Conservation (phyloP, 2,797 vertebrate genomes). For the Coendou prehensilis region DNA sequence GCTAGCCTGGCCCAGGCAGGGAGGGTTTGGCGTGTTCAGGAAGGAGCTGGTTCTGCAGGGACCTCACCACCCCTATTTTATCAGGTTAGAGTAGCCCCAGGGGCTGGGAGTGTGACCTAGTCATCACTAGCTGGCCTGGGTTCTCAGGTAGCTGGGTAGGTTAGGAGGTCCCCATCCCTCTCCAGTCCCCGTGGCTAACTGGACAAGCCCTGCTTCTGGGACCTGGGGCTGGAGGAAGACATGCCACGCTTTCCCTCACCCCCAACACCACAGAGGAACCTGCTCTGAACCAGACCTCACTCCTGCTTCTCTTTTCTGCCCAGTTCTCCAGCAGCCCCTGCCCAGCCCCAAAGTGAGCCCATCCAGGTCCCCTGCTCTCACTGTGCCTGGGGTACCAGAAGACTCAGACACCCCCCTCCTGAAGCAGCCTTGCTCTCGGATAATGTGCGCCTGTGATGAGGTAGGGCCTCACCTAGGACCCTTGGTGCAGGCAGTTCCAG, state of each 20-base stretch:
- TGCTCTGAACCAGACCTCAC: background rate
- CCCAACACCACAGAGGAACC: background rate
- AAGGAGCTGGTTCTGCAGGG: background rate
- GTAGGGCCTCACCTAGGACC: background rate
- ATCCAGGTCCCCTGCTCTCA: background rate
- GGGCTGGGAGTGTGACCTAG: background rate
- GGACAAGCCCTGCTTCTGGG: background rate
- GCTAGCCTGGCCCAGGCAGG: background rate
- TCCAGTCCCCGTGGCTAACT: background rate
- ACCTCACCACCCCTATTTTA: background rate
- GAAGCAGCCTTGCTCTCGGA: background rate
- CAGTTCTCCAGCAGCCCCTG: background rate
- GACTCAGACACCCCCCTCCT: background rate
- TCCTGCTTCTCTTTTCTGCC: background rate
- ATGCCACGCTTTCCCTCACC: rapidly evolving
- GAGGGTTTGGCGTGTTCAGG: background rate
- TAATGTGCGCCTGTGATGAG: background rate
- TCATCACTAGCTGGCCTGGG: background rate
- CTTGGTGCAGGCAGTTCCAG: background rate
- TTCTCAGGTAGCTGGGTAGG: background rate
- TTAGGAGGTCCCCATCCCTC: background rate
- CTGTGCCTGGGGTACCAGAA: background rate
- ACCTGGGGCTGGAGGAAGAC: background rate
- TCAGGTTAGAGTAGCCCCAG: background rate
- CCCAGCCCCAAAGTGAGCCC: background rate